Evolutionary conservation across 2,888 invertebrate genomes (phyloP).

Genomic region (Tenthredo livida): DNA sequence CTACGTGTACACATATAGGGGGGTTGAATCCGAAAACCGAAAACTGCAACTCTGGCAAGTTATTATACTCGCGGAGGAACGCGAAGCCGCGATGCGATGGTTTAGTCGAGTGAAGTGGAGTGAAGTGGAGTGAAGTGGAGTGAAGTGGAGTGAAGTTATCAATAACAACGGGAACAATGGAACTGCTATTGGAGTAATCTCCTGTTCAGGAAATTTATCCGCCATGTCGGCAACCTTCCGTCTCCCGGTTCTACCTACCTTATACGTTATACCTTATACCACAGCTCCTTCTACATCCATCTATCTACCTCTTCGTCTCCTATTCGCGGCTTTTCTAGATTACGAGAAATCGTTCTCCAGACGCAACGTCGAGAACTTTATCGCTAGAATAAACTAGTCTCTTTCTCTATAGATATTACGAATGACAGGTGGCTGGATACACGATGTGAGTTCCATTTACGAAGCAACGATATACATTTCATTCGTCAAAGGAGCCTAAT

Average conservation of each 20-base stretch:
- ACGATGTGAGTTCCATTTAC: neutral
- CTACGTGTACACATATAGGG: too few species aligned
- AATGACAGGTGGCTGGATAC: neutral
- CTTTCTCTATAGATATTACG: neutral
- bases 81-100: constrained; percentile 34
- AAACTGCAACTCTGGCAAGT: constrained; percentile 42
- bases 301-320: neutral
- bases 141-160: constrained; percentile 59
- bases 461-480: neutral
- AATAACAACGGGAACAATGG: constrained; percentile 68
- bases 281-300: neutral
- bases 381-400: constrained; percentile 33
- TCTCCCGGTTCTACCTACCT: constrained; percentile 62
- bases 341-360: constrained; percentile 33
- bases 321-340: constrained; percentile 35
- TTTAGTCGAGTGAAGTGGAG: constrained; percentile 46
- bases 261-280: constrained; percentile 13
- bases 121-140: constrained; percentile 50
- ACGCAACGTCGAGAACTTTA: constrained; percentile 26
- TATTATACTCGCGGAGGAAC: constrained; percentile 8
- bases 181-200: constrained; percentile 71
- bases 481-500: neutral
- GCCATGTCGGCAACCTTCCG: constrained; percentile 69
- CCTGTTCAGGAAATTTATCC: constrained; percentile 74
- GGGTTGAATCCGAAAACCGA: constrained; percentile 26